Percentiles rank a stretch among this genome's conserved stretches.
Conservation (phyloP, 1,140 invertebrate genomes). For the Epicauta chinensis region DNA sequence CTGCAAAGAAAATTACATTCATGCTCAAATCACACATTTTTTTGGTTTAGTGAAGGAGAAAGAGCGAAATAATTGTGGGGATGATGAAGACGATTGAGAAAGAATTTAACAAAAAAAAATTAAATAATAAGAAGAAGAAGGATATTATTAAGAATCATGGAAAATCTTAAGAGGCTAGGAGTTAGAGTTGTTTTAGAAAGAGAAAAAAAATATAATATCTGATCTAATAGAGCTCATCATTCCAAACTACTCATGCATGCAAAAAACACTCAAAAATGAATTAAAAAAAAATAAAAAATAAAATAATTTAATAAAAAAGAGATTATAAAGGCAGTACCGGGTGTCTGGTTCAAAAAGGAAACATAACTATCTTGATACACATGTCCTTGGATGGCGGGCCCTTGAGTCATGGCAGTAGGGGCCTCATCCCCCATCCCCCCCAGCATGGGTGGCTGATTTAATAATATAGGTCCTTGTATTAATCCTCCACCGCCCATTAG, state of each 20-base stretch:
- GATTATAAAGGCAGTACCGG: slow-evolving; percentile 43
- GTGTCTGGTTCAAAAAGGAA: slow-evolving; percentile 59
- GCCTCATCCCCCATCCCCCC: slow-evolving; percentile 29
- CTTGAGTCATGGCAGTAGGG: slow-evolving; percentile 21
- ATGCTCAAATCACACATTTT: slow-evolving; percentile 13
- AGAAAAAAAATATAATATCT: slow-evolving; percentile 4
- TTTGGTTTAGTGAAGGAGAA: too few relatives aligned
- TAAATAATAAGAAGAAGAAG: too few relatives aligned
- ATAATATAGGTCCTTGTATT: background rate
- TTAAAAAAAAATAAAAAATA: slow-evolving; percentile 12
- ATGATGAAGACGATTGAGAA: too few relatives aligned
- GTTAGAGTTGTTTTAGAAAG: background rate
- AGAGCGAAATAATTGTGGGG: too few relatives aligned
- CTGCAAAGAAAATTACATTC: slow-evolving; percentile 10
- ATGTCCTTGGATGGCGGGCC: slow-evolving; percentile 41
- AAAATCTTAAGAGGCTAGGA: background rate
- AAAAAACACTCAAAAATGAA: slow-evolving; percentile 22
- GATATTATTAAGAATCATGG: background rate
- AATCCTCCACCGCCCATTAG: slow-evolving; percentile 10
- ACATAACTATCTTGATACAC: slow-evolving; percentile 64
- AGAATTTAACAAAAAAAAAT: too few relatives aligned
- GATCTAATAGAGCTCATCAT: slow-evolving; percentile 21
- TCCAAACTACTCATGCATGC: slow-evolving; percentile 24
- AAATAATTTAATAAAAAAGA: slow-evolving; percentile 33
- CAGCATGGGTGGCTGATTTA: slow-evolving; percentile 7